Percentiles rank a stretch among this genome's conserved stretches.
phyloP scores from a whole-genome alignment of 2,113 vertebrate genomes.

The Arothron firmamentum region DNA sequence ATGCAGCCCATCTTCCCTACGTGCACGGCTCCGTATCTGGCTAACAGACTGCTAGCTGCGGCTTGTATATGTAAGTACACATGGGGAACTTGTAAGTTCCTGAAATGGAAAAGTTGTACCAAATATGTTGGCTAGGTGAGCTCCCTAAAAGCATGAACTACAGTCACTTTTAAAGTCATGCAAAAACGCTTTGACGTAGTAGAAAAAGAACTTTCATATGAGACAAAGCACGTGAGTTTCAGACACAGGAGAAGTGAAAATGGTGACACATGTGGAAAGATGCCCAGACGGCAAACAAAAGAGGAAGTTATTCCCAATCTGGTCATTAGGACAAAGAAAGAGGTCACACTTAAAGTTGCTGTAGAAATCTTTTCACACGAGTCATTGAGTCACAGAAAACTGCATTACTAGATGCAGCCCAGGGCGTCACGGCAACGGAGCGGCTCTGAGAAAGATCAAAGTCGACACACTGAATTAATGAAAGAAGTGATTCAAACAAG shows the following conservation, averaged over 20 bases:
- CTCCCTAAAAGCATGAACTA: too few relatives aligned
- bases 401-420: background rate
- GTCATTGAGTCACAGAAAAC: constrained; percentile 7
- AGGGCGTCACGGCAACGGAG: constrained; percentile 5
- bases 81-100: constrained; percentile 3
- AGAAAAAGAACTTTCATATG: background rate
- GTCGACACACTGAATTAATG: constrained; percentile 24
- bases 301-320: constrained; percentile 33
- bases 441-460: background rate
- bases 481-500: constrained; percentile 11
- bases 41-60: constrained; percentile 83
- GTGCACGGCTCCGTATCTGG: constrained; percentile 80
- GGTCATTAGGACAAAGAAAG: too few relatives aligned
- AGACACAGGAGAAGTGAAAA: constrained; percentile 59
- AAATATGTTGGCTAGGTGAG: too few relatives aligned
- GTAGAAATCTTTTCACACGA: constrained; percentile 14
- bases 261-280: constrained; percentile 36
- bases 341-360: background rate
- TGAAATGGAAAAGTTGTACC: too few relatives aligned
- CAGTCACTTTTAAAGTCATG: background rate
- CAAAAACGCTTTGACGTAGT: background rate
- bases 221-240: constrained; percentile 25
- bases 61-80: constrained; percentile 85
- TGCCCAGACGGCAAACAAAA: constrained; percentile 10
- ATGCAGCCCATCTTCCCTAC: constrained; percentile 87